These are phyloP conservation scores for Saxicola maurus DNA, from an alignment of 2,797 vertebrate genomes.

Conservation along the genomic window DNA sequence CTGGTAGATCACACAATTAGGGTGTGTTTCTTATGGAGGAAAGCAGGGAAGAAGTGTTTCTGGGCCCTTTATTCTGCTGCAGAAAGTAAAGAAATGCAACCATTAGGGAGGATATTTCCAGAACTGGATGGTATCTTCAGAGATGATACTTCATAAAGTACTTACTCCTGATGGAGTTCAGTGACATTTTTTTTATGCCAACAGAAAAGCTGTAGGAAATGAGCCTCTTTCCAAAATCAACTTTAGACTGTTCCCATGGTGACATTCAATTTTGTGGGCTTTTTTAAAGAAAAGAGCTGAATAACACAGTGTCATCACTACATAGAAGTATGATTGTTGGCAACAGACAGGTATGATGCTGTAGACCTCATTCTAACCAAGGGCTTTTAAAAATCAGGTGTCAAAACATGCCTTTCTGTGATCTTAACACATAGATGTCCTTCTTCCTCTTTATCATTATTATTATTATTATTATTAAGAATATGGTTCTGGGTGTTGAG, in stretches of 20 bases:
- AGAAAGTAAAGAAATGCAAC: conserved; percentile 35
- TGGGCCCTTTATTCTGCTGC: conserved; percentile 5
- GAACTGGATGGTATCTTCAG: conserved; percentile 37
- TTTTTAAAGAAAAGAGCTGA: neutral
- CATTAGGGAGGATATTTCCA: conserved; percentile 17
- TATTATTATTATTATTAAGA: neutral
- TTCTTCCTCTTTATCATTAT: neutral
- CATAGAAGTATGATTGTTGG: neutral
- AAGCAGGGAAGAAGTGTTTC: neutral
- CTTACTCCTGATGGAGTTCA: conserved; percentile 42
- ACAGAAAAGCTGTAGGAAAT: conserved; percentile 29
- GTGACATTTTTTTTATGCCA: conserved; percentile 41
- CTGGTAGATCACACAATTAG: neutral
- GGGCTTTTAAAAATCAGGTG: neutral
- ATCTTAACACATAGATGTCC: neutral
- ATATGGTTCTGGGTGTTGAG: neutral
- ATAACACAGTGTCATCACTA: neutral
- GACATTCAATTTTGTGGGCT: neutral
- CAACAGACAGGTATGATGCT: neutral
- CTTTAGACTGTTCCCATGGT: conserved; percentile 47
- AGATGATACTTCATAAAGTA: conserved; percentile 15
- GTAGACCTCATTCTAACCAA: neutral
- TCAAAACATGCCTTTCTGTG: neutral
- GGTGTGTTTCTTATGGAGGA: neutral
- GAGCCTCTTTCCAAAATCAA: conserved; percentile 34